These are phyloP conservation scores for Toxotes chatareus DNA, from an alignment of 2,113 vertebrate species.

Conservation along the genomic window DNA sequence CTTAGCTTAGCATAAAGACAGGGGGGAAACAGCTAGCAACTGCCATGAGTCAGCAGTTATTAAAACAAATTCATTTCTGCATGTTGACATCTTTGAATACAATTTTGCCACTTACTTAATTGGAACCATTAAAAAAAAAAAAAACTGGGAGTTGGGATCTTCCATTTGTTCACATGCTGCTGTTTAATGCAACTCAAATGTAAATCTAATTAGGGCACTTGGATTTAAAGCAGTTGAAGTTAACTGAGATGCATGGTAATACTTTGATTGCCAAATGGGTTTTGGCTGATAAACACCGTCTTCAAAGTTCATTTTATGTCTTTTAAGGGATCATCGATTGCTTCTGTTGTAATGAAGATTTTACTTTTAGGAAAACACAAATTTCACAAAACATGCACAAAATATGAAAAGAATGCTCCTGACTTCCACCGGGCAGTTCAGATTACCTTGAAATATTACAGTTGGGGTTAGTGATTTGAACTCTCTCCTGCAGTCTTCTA, in stretches of 20 bases:
- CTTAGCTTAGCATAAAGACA: neutral
- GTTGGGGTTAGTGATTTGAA: neutral
- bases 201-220: neutral
- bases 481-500: constrained; percentile 1
- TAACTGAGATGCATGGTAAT: neutral
- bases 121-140: neutral
- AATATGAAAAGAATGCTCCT: neutral
- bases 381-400: neutral
- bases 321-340: neutral
- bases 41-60: too few relatives aligned
- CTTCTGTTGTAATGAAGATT: constrained; percentile 1
- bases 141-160: neutral
- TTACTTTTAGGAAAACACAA: neutral
- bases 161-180: neutral
- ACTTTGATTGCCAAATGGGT: neutral
- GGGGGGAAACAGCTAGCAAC: neutral
- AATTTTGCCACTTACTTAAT: neutral
- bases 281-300: neutral
- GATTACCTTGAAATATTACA: neutral
- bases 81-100: neutral
- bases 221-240: neutral
- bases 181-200: neutral
- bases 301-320: neutral
- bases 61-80: neutral
- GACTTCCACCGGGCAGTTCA: neutral